Base-by-base conservation (phyloP, 2,888 invertebrate species). In the Pristionchus maxplancki region DNA sequence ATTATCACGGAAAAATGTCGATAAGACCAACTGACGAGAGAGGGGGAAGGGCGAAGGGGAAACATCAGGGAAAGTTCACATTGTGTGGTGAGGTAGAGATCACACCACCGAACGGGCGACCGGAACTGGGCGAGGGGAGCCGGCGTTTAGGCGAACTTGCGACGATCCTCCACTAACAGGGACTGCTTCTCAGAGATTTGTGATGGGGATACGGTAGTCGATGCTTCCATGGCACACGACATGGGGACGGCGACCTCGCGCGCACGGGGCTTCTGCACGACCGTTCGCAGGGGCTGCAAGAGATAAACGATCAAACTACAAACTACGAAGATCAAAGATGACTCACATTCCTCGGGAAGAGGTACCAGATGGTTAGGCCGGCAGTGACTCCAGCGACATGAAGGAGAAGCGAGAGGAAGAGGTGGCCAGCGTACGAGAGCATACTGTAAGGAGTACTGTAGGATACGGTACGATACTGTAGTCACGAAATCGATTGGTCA, bases 311-410 rank as follows among this genome's bases (percentile, higher is more conserved):
- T 53, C 82, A 53, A 83, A 40, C n/a, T 5, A 58, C 58, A 58
- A 58, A 58, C n/a, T n/a, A 58, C 58, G 24, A 40, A 50, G 20
- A 50, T 44, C 44, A 48, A 44, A 44, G 24, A 40, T 11, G 31
- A 91, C 91, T 91, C 88, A 93, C 93, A 90, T 93, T 91, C 90
- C 91, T 89, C n/a, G 93, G 93, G 81, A 93, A 93, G 24, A 93
- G 89, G 88, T 93, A 92, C 93, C 93, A 93, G 20, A 93, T 91
- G 85, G 92, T 93, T 15, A 93, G 89, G 5, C 93, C 93, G 17
- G 90, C 89, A 50, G 89, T 90, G 34, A 93, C 89, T 37, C 93
- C 93, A 0, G 90, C 62, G 34, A 92, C 89, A 89, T 93, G 93
- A 1, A 93, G 89, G 8, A 90, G 83, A 37, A 93, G 84, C 24